A percentile compares a stretch with the other conserved stretches of the same genome.
phyloP scores from a whole-genome alignment of 2,888 invertebrate species.

The Torymus texanus region DNA sequence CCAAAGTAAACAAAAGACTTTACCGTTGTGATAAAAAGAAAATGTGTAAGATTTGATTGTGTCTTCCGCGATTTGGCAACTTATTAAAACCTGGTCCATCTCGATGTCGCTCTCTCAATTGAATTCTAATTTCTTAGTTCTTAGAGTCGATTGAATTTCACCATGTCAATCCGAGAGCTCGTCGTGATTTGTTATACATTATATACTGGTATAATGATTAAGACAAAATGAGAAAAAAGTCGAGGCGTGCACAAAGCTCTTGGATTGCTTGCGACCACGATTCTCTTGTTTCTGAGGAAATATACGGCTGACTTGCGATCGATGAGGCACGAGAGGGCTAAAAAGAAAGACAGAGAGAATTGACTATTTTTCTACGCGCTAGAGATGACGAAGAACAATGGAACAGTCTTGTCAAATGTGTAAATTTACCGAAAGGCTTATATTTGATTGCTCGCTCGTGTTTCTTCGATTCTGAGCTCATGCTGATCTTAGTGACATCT shows the following conservation, averaged over 20 bases:
- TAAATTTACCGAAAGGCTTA: background rate
- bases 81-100: conserved; percentile 10
- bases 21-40: conserved; percentile 18
- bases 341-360: background rate
- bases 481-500: conserved; percentile 3
- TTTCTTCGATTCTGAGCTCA: conserved; percentile 28
- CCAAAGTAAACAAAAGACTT: conserved; percentile 1
- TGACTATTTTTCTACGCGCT: background rate
- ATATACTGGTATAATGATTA: too few relatives aligned
- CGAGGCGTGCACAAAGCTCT: conserved; percentile 7
- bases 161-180: conserved; percentile 21
- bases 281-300: conserved; percentile 15
- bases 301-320: conserved; percentile 10
- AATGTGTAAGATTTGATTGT: background rate
- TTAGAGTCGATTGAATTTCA: conserved; percentile 7
- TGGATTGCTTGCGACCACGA: conserved; percentile 21
- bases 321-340: background rate
- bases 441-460: background rate
- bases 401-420: background rate
- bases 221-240: background rate
- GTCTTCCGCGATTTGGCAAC: conserved; percentile 16
- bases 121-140: conserved; percentile 14
- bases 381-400: too few relatives aligned
- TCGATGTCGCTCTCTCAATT: conserved; percentile 41
- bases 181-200: conserved; percentile 9